Conservation (phyloP, 2,888 invertebrate species). For the Scaptomyza parva region DNA sequence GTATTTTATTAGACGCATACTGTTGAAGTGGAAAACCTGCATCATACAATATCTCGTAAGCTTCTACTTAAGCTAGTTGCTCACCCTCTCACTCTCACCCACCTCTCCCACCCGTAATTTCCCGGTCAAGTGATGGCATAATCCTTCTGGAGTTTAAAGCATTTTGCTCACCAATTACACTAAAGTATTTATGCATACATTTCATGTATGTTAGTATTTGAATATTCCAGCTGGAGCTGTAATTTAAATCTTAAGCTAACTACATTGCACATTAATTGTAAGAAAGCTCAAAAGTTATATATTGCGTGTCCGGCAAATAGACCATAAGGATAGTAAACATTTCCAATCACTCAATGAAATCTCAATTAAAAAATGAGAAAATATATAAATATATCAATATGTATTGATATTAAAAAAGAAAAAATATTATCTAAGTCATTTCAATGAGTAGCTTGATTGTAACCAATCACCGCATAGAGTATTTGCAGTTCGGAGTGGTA, state of each 20-base stretch:
- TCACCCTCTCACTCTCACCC: constrained; percentile 25
- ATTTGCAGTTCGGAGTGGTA: constrained; percentile 8
- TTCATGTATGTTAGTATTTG: constrained; percentile 9
- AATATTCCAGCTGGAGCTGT: constrained; percentile 30
- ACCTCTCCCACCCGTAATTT: too few species aligned
- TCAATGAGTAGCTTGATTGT: too few species aligned
- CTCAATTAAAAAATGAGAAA: too few species aligned
- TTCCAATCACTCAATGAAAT: too few species aligned
- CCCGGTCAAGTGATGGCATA: constrained; percentile 32
- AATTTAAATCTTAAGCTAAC: constrained; percentile 59
- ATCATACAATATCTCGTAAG: constrained; percentile 61
- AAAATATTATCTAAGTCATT: too few species aligned
- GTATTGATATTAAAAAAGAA: too few species aligned
- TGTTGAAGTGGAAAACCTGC: constrained; percentile 40
- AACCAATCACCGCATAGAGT: background rate
- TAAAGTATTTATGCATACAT: background rate
- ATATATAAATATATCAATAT: too few species aligned
- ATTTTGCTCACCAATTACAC: constrained; percentile 61
- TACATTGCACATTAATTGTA: constrained; percentile 17
- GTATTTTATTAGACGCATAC: constrained; percentile 64
- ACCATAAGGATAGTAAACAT: background rate
- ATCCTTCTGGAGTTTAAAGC: constrained; percentile 61
- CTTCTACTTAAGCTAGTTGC: constrained; percentile 44
- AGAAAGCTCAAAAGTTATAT: constrained; percentile 3
- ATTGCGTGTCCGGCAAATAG: background rate